These are phyloP conservation scores for Abrostola tripartita DNA, from an alignment of 2,888 invertebrate species.

Conservation along the genomic window DNA sequence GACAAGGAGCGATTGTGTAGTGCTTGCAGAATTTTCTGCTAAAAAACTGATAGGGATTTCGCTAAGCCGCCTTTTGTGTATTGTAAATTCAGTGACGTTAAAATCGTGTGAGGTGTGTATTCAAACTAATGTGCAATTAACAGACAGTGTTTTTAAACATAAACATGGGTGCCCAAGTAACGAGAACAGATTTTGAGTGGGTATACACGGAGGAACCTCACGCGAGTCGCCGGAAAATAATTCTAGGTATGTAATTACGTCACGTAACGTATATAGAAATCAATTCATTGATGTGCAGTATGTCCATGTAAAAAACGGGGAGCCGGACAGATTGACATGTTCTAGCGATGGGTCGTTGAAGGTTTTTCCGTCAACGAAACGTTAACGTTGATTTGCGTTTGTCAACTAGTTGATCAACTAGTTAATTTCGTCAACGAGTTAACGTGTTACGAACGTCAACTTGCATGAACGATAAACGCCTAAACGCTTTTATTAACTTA, in stretches of 20 bases:
- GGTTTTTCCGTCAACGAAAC: too few species aligned
- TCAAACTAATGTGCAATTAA: slow-evolving; percentile 28
- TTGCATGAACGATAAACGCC: too few species aligned
- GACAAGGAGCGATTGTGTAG: slow-evolving; percentile 5
- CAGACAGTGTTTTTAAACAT: slow-evolving; percentile 35
- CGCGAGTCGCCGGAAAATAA: slow-evolving; percentile 97
- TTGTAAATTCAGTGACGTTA: slow-evolving; percentile 6
- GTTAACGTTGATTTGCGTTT: too few species aligned
- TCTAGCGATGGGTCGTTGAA: too few species aligned
- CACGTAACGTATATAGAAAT: slow-evolving; percentile 53
- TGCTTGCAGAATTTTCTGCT: slow-evolving; percentile 5
- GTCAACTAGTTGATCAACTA: too few species aligned
- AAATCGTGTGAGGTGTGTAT: slow-evolving; percentile 17
- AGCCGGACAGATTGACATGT: slow-evolving; percentile 9
- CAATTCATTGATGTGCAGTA: slow-evolving; percentile 7
- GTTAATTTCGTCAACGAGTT: too few species aligned
- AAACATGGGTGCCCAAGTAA: slow-evolving; percentile 97
- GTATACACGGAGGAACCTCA: slow-evolving; percentile 99
- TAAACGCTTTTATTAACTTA: too few species aligned
- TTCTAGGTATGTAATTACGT: slow-evolving; percentile 91
- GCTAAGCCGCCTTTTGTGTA: slow-evolving; percentile 9
- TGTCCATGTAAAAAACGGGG: slow-evolving; percentile 13
- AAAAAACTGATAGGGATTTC: slow-evolving; percentile 12
- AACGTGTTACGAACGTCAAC: too few species aligned
- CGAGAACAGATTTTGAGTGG: slow-evolving; percentile 99